Evolutionary conservation across 2,797 vertebrate genomes (phyloP).

Genomic region (Tachyglossus aculeatus): DNA sequence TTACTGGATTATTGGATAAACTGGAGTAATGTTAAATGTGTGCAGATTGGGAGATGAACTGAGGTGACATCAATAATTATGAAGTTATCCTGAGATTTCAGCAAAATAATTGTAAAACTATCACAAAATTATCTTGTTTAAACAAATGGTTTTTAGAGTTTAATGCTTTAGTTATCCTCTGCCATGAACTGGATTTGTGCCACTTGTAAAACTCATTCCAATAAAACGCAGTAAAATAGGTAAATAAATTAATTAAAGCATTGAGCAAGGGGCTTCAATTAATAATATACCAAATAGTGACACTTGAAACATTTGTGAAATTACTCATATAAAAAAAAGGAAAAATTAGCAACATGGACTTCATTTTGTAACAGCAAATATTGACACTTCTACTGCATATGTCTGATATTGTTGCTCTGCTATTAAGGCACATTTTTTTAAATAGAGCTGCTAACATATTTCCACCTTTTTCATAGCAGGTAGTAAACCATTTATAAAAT

Average conservation of each 20-base stretch:
- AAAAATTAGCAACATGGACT: slow-evolving; percentile 9
- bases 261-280: background rate
- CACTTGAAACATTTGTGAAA: slow-evolving; percentile 11
- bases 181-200: background rate
- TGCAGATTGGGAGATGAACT: background rate
- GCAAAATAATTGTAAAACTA: no score
- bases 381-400: no score
- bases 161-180: background rate
- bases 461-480: no score
- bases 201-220: background rate
- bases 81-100: no score
- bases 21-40: background rate
- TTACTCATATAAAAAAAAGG: slow-evolving; percentile 27
- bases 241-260: background rate
- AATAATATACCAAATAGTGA: background rate
- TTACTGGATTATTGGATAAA: background rate
- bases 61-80: no score
- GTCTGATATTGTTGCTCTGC: no score
- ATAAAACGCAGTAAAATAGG: background rate
- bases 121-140: no score
- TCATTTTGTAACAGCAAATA: no score
- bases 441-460: no score
- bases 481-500: background rate
- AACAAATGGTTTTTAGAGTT: background rate
- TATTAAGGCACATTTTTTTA: no score